Conservation (phyloP, 2,797 vertebrate species). For the Sebastes kiyomatsui region DNA sequence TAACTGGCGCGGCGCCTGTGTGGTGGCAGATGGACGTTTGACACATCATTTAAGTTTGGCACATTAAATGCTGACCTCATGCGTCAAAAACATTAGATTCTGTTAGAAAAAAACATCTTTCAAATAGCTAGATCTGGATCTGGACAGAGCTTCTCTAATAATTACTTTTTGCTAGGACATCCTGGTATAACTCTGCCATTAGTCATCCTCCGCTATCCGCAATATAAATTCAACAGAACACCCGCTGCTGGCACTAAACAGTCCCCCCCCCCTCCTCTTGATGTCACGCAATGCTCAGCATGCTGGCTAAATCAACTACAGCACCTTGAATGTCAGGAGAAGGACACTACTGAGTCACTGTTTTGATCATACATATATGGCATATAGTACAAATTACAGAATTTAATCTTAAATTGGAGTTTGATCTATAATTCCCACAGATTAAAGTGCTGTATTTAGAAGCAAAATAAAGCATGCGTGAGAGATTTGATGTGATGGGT, state of each 20-base stretch:
- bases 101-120: not conserved
- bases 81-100: not conserved
- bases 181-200: not conserved
- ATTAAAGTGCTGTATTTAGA: conserved; percentile 61
- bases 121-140: not conserved
- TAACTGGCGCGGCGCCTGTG: not conserved
- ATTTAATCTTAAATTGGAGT: conserved; percentile 36
- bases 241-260: not conserved
- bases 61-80: conserved; percentile 4
- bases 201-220: not conserved
- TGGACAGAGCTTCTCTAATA: not conserved
- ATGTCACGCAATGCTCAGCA: not conserved
- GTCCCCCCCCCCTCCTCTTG: not conserved
- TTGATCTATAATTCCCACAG: conserved; percentile 55
- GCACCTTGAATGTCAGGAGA: conserved; percentile 21
- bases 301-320: not conserved
- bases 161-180: not conserved
- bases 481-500: conserved; percentile 28
- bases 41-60: conserved; percentile 2
- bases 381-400: not conserved
- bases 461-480: not conserved
- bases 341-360: conserved; percentile 30
- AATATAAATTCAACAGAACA: conserved; percentile 2
- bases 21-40: conserved; percentile 10
- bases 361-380: not conserved